Conservation (phyloP, 2,888 invertebrate genomes). For the Carcina quercana region DNA sequence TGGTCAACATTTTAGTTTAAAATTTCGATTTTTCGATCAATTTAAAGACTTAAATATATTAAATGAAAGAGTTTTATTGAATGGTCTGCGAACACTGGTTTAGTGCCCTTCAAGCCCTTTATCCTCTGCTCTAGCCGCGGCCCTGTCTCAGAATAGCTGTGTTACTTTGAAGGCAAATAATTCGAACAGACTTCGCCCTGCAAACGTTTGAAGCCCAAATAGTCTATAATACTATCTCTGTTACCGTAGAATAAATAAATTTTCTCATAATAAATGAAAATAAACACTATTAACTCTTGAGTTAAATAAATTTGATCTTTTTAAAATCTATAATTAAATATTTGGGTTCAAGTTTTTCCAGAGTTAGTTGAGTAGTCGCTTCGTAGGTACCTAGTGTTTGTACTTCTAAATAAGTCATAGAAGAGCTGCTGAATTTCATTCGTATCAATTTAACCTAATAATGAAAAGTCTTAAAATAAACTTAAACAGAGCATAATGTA, state of each 20-base stretch:
- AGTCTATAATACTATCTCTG: slow-evolving; percentile 47
- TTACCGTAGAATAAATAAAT: slow-evolving; percentile 53
- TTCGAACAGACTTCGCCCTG: slow-evolving; percentile 26
- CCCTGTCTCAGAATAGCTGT: no score
- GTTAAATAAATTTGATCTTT: slow-evolving; percentile 60
- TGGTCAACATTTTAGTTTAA: no score
- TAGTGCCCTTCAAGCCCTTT: no score
- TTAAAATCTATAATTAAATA: slow-evolving; percentile 38
- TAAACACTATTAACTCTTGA: slow-evolving; percentile 50
- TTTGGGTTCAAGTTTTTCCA: slow-evolving; percentile 45
- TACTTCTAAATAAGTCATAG: slow-evolving; percentile 63
- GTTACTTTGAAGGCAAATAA: no score
- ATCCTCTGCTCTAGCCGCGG: no score
- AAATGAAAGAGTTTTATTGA: no score
- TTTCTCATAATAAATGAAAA: slow-evolving; percentile 45
- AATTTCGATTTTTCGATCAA: no score
- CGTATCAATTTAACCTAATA: slow-evolving; percentile 55
- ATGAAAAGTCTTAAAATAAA: slow-evolving; percentile 47
- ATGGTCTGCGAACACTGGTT: no score
- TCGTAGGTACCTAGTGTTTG: slow-evolving; percentile 56
- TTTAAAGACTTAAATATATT: no score
- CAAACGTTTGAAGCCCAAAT: slow-evolving; percentile 39
- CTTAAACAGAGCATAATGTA: no score
- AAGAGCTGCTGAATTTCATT: slow-evolving; percentile 58
- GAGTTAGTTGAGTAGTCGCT: slow-evolving; percentile 42